These are phyloP conservation scores for Siderastrea radians DNA, from an alignment of 92 coral and sea anemone species.

Conservation along the genomic window DNA sequence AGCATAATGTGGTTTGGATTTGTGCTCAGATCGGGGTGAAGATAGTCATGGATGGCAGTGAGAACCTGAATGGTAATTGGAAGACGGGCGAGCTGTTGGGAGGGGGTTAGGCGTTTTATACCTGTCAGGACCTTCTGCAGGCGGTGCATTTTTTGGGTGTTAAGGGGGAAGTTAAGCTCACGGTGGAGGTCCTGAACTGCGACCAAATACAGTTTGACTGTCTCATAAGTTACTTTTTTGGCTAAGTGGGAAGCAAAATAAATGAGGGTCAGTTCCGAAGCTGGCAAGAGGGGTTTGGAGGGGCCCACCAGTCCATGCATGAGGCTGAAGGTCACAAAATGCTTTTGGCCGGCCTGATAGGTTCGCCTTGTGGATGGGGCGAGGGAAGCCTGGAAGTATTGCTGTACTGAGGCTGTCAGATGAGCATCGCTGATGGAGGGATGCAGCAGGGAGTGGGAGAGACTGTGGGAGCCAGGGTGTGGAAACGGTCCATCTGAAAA, in stretches of 20 bases:
- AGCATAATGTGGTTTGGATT: constrained; percentile 4
- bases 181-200: neutral
- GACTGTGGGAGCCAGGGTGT: neutral
- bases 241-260: neutral
- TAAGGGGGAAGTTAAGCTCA: neutral
- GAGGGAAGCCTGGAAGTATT: neutral
- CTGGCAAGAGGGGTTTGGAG: neutral
- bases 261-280: neutral
- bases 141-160: neutral
- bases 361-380: neutral
- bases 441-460: neutral
- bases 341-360: neutral
- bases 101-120: neutral
- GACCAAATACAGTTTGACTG: neutral
- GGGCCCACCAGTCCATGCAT: neutral
- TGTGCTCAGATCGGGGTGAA: neutral
- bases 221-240: neutral
- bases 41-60: neutral
- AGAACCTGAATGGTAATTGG: neutral
- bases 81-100: neutral
- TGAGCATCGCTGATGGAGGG: neutral
- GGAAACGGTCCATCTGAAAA: too few relatives aligned
- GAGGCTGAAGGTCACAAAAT: neutral
- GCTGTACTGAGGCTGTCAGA: too few relatives aligned
- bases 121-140: neutral